Conservation (phyloP, 2,113 vertebrate species). For the Dascyllus trimaculatus region DNA sequence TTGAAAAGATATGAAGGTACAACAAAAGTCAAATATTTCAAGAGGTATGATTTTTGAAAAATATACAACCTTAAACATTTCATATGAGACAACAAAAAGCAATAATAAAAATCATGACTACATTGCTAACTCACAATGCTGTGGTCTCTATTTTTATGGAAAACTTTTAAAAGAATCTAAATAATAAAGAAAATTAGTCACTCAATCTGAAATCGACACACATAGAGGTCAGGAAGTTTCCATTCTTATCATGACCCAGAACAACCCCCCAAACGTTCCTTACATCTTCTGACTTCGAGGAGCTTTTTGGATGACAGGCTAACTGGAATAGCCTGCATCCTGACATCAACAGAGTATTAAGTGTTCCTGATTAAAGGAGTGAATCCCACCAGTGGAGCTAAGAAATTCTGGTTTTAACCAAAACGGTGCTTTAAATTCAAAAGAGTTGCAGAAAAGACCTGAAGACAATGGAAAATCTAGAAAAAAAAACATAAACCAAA, state of each 20-base stretch:
- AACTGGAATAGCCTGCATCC: constrained; percentile 62
- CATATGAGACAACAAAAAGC: constrained; percentile 59
- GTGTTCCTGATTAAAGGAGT: constrained; percentile 70
- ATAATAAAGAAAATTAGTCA: constrained; percentile 56
- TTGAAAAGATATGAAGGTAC: constrained; percentile 70
- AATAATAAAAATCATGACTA: constrained; percentile 72
- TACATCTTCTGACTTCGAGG: constrained; percentile 32
- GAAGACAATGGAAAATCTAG: constrained; percentile 66
- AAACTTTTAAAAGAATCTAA: constrained; percentile 73
- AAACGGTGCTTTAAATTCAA: constrained; percentile 27
- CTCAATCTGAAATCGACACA: constrained; percentile 55
- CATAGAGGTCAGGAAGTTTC: constrained; percentile 70
- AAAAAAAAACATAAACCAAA: constrained; percentile 46
- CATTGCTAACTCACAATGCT: constrained; percentile 83
- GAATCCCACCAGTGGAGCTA: constrained; percentile 44
- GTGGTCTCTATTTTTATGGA: constrained; percentile 82
- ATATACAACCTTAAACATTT: constrained; percentile 67
- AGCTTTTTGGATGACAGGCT: constrained; percentile 50
- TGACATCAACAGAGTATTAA: constrained; percentile 77
- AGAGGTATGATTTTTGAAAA: constrained; percentile 79
- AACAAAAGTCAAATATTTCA: constrained; percentile 65
- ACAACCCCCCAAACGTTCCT: constrained; percentile 14
- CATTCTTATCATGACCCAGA: constrained; percentile 43
- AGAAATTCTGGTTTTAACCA: constrained; percentile 35
- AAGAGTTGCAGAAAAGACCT: constrained; percentile 68